These are phyloP conservation scores for Athetis lepigone DNA, from an alignment of 2,888 invertebrate genomes.

Conservation along the genomic window DNA sequence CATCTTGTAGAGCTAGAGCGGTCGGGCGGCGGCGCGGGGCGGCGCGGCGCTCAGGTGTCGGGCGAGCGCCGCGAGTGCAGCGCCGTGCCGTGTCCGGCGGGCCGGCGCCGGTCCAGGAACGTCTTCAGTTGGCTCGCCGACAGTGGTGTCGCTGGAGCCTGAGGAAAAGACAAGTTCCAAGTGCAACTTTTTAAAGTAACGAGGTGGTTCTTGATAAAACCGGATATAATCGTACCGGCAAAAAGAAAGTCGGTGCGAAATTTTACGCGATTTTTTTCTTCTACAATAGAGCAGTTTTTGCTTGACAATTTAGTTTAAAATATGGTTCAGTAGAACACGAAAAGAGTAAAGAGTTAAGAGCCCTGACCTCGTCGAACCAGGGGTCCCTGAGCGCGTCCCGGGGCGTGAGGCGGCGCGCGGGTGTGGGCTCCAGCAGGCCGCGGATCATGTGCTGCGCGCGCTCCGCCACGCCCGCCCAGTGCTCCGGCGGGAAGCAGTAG, in stretches of 20 bases:
- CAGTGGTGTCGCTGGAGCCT: slow-evolving; percentile 78
- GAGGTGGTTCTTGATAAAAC: no score
- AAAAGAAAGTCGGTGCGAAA: no score
- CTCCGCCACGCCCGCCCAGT: slow-evolving; percentile 92
- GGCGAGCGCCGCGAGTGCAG: slow-evolving; percentile 82
- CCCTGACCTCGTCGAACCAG: slow-evolving; percentile 85
- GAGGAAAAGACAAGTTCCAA: no score
- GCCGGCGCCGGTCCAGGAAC: slow-evolving; percentile 86
- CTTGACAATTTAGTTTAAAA: no score
- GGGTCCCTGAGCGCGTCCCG: slow-evolving; percentile 75
- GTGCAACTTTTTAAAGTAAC: no score
- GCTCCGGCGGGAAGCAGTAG: slow-evolving; percentile 95
- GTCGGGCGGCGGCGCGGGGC: slow-evolving; percentile 26
- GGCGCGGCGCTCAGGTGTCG: slow-evolving; percentile 77
- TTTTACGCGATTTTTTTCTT: no score
- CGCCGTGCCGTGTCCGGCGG: slow-evolving; percentile 82
- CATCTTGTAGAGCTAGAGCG: slow-evolving; percentile 42
- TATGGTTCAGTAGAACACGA: no score
- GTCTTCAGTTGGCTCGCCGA: slow-evolving; percentile 84
- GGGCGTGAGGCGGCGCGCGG: slow-evolving; percentile 77
- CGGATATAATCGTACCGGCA: no score
- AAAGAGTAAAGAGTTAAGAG: no score
- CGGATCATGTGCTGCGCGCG: slow-evolving; percentile 93
- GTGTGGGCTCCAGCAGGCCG: slow-evolving; percentile 91
- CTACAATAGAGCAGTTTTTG: no score